Evolutionary conservation across 1,140 invertebrate species (phyloP), one percentile per base, ranked within the genome.

Genomic region (Aphaenogaster rudis): DNA sequence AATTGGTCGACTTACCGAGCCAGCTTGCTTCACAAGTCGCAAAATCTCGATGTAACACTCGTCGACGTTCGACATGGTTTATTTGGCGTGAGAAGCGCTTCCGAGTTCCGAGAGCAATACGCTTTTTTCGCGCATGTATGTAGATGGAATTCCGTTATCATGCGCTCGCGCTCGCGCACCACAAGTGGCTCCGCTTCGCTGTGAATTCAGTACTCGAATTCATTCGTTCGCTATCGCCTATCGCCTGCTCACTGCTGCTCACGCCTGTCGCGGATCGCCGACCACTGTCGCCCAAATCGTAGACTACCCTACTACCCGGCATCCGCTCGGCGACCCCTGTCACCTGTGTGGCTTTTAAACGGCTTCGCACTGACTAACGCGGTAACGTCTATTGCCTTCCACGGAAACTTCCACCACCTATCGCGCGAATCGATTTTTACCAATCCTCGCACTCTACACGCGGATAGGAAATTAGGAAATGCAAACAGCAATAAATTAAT

Each of bases 1-100:
- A 33, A 1, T 28, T 3, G 0, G 8, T 80, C 54, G 1, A 64
- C 87, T 90, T 69, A 93, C 91, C 64, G 84, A 86, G 59, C 96
- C 96, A 57, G 96, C 96, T 89, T 95, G 93, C 81, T 96, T 95
- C 3, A 96, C 95, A 39, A 96, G 91, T 81, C 94, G 92, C 80
- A 96, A 92, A 21, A 95, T 95, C 5, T 94, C 92, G 36, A 96
- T 93, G 76, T 96, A 96, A 90, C 94, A 96, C 72, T 95, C 92
- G 54, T 96, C 95, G 28, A 96, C 72, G 80, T 96, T 93, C 64
- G 88, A 50, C 89, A 91, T 91, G 69, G 33, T 85, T 79, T 48
- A 50, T 28, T 4, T 7, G 52, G 6, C 5, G 7, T 69, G 13
- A 54, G 0, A 42, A 11, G 11, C 5, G 21, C 28, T 61, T 39